Evolutionary conservation across 2,113 vertebrate genomes (phyloP).

Genomic region (Oplegnathus fasciatus): DNA sequence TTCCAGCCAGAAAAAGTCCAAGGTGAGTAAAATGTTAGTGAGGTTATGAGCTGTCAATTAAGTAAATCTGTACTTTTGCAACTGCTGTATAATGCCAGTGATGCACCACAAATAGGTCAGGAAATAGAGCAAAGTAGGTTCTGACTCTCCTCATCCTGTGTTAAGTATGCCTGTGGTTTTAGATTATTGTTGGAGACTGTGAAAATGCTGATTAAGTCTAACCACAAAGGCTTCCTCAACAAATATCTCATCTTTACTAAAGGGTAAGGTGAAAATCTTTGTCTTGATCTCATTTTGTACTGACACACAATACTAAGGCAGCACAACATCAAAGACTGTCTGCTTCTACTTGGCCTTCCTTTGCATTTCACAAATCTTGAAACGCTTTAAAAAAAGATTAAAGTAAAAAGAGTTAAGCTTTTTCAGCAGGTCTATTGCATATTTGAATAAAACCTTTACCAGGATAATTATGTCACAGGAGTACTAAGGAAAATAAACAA

Average conservation of each 20-base stretch:
- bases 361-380: slow-evolving; percentile 66
- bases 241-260: slow-evolving; percentile 76
- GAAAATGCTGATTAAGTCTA: slow-evolving; percentile 80
- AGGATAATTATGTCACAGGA: slow-evolving; percentile 75
- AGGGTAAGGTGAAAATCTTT: slow-evolving; percentile 70
- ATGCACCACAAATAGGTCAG: slow-evolving; percentile 80
- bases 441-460: slow-evolving; percentile 71
- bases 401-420: slow-evolving; percentile 65
- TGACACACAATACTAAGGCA: slow-evolving; percentile 65
- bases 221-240: slow-evolving; percentile 81
- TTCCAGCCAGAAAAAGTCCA: not conserved
- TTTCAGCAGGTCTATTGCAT: slow-evolving; percentile 79
- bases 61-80: slow-evolving; percentile 60
- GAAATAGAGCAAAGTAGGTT: slow-evolving; percentile 75
- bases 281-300: slow-evolving; percentile 75
- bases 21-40: slow-evolving; percentile 11
- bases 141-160: slow-evolving; percentile 76
- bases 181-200: slow-evolving; percentile 75
- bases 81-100: slow-evolving; percentile 58
- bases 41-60: slow-evolving; percentile 41
- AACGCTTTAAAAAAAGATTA: slow-evolving; percentile 58
- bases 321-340: slow-evolving; percentile 74
- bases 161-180: slow-evolving; percentile 76
- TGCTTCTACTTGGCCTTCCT: slow-evolving; percentile 62
- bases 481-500: slow-evolving; percentile 72